A percentile compares a stretch with the other conserved stretches of the same genome.
Evolutionary conservation across 2,113 vertebrate genomes (phyloP).

Genomic region (Perca schrenkii): DNA sequence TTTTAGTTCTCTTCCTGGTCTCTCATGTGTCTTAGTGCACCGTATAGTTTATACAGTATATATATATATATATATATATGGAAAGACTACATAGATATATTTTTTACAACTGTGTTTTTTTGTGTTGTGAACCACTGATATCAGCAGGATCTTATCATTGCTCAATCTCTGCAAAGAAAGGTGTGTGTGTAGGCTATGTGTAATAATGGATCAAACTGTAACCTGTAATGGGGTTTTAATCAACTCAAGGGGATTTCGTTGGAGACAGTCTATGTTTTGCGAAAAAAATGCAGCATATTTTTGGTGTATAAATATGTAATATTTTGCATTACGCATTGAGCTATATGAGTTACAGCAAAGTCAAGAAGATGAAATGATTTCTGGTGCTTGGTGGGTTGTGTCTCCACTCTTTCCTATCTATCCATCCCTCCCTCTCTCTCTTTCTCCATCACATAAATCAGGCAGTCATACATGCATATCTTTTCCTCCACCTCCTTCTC

Average conservation of each 20-base stretch:
- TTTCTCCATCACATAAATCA: slow-evolving; percentile 68
- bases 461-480: slow-evolving; percentile 52
- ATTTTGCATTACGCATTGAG: not conserved
- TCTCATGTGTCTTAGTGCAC: slow-evolving; percentile 9
- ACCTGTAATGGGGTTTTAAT: too few species aligned
- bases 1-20: slow-evolving; percentile 31
- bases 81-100: not conserved
- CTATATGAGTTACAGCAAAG: slow-evolving; percentile 11
- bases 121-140: slow-evolving; percentile 5
- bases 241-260: not conserved
- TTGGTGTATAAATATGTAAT: not conserved
- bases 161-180: slow-evolving; percentile 21
- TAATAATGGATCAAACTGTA: not conserved
- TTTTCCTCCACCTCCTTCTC: slow-evolving; percentile 52
- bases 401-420: slow-evolving; percentile 23
- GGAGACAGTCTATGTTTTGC: not conserved
- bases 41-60: not conserved
- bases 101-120: slow-evolving; percentile 42
- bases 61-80: not conserved
- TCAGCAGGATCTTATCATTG: slow-evolving; percentile 50
- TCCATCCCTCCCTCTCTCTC: slow-evolving; percentile 24
- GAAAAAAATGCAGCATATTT: not conserved
- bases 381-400: slow-evolving; percentile 23
- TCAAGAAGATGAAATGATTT: slow-evolving; percentile 42
- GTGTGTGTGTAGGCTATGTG: not conserved